These are phyloP conservation scores for Anthoscopus minutus DNA, from an alignment of 2,113 vertebrate species.

Conservation along the genomic window DNA sequence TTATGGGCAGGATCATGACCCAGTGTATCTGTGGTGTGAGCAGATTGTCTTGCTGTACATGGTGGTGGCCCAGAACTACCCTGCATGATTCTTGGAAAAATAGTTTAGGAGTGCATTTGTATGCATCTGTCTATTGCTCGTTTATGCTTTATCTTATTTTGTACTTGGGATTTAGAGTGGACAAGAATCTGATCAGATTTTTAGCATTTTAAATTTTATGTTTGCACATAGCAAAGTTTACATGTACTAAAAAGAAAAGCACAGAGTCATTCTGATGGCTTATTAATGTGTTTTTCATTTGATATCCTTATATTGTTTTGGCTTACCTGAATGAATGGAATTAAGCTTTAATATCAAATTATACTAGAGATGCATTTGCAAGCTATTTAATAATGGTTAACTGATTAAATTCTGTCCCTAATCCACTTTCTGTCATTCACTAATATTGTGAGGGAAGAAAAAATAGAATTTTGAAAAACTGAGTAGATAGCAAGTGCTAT, in stretches of 20 bases:
- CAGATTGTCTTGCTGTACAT: background rate
- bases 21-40: background rate
- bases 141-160: background rate
- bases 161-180: background rate
- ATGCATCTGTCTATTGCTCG: background rate
- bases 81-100: background rate
- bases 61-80: background rate
- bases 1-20: background rate
- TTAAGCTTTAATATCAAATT: background rate
- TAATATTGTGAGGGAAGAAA: background rate
- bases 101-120: background rate
- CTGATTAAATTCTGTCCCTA: background rate
- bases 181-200: background rate
- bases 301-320: background rate
- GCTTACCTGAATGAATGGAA: background rate
- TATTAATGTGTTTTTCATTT: background rate
- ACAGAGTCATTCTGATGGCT: background rate
- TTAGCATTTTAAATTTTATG: background rate
- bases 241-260: background rate
- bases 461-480: background rate
- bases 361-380: background rate
- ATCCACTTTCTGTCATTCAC: background rate
- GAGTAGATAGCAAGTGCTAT: background rate
- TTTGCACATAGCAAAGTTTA: background rate
- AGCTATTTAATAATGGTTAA: background rate